Conservation (phyloP, 2,113 vertebrate species). For the Pongo pygmaeus region DNA sequence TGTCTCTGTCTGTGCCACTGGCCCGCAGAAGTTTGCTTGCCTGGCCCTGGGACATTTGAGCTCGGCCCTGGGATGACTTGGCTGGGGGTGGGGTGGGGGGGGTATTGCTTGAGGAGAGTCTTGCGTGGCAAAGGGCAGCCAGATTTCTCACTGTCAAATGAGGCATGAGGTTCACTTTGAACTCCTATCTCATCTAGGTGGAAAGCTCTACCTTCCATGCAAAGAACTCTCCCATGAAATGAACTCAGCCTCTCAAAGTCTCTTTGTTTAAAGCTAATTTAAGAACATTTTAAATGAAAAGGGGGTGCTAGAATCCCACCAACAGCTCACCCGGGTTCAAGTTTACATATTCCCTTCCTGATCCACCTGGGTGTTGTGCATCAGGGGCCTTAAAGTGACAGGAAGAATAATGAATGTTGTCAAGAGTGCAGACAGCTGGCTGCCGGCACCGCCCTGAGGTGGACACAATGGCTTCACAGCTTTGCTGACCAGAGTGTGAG, state of each 20-base stretch:
- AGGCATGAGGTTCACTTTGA: neutral
- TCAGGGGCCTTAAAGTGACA: neutral
- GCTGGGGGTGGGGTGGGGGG: too few relatives aligned
- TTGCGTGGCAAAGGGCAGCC: too few relatives aligned
- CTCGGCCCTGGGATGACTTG: neutral
- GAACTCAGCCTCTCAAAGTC: neutral
- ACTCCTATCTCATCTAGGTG: neutral
- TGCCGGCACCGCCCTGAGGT: neutral
- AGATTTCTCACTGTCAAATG: neutral
- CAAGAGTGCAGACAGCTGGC: neutral
- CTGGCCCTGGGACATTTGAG: neutral
- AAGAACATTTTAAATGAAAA: neutral
- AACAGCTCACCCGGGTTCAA: neutral
- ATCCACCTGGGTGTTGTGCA: accelerated
- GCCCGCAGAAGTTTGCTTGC: neutral
- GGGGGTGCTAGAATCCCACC: too few relatives aligned
- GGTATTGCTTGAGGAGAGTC: neutral
- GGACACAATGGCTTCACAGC: neutral
- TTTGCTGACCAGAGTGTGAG: too few relatives aligned
- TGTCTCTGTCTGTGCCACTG: neutral
- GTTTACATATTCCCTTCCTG: neutral
- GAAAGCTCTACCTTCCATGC: neutral
- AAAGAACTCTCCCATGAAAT: neutral
- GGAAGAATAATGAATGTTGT: neutral
- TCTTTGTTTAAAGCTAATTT: neutral